phyloP scores from a whole-genome alignment of 2,888 invertebrate genomes.

The Mythimna albipuncta region DNA sequence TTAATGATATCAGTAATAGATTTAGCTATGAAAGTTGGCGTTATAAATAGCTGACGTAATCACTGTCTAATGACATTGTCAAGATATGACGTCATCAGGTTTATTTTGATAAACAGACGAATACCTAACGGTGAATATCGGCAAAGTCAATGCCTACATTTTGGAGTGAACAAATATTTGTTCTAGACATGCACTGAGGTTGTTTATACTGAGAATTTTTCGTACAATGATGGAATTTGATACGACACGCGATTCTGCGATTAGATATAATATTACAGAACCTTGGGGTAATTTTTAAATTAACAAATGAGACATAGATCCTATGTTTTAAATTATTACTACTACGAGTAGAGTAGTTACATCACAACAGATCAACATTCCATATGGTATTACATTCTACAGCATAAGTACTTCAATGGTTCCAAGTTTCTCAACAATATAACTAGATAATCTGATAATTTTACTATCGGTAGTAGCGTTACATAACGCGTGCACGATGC shows the following conservation, averaged over 20 bases:
- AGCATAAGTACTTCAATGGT: slow-evolving; percentile 21
- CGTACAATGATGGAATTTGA: slow-evolving; percentile 28
- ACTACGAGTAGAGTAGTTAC: not conserved
- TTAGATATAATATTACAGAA: slow-evolving; percentile 31
- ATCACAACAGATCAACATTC: not conserved
- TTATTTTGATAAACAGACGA: slow-evolving; percentile 56
- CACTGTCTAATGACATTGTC: slow-evolving; percentile 62
- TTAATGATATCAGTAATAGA: slow-evolving; percentile 62
- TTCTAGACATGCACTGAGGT: slow-evolving; percentile 53
- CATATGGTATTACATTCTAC: not conserved
- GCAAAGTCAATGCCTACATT: slow-evolving; percentile 47
- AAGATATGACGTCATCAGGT: slow-evolving; percentile 62
- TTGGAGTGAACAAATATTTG: slow-evolving; percentile 53
- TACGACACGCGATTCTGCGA: slow-evolving; percentile 41
- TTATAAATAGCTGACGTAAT: slow-evolving; percentile 71
- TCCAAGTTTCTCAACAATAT: slow-evolving; percentile 19
- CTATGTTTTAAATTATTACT: slow-evolving; percentile 10
- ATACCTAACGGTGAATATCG: slow-evolving; percentile 44
- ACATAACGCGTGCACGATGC: slow-evolving; percentile 52
- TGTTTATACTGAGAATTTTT: slow-evolving; percentile 29
- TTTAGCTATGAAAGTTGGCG: slow-evolving; percentile 63
- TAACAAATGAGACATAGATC: slow-evolving; percentile 1
- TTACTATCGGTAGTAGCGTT: slow-evolving; percentile 25
- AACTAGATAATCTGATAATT: slow-evolving; percentile 47
- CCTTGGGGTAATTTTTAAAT: slow-evolving; percentile 28